Percentiles rank a stretch among this genome's conserved stretches.
phyloP scores from a whole-genome alignment of 2,113 vertebrate species.

The Festucalex cinctus region DNA sequence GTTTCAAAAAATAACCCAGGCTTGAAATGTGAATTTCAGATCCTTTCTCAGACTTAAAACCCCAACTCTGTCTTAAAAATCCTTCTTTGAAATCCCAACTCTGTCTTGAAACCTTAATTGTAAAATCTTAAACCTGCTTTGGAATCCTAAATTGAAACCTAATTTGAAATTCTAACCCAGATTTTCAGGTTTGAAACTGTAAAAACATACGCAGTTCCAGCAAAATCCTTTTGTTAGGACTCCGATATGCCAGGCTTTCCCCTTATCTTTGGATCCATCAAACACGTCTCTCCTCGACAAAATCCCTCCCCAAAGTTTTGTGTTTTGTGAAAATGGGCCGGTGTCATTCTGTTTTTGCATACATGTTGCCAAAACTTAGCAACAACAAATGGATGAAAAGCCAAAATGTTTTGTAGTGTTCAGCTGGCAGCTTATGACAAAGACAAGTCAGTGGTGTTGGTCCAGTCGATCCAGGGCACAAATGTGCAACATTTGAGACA shows the following conservation, averaged over 20 bases:
- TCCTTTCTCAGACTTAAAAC: too few relatives aligned
- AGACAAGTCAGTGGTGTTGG: not conserved
- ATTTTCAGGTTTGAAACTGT: too few relatives aligned
- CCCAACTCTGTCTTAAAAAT: too few relatives aligned
- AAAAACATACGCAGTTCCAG: too few relatives aligned
- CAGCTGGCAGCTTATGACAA: not conserved
- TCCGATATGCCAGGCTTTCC: not conserved
- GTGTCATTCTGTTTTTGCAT: not conserved
- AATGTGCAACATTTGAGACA: conserved; percentile 22
- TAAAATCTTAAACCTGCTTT: too few relatives aligned
- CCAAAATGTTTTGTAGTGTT: not conserved
- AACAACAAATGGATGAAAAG: not conserved
- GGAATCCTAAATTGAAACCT: too few relatives aligned
- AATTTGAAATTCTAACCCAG: not conserved
- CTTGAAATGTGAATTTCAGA: too few relatives aligned
- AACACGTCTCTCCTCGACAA: not conserved
- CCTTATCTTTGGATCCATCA: not conserved
- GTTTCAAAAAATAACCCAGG: too few relatives aligned
- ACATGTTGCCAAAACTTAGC: not conserved
- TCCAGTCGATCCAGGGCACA: conserved; percentile 6
- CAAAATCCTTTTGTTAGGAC: not conserved
- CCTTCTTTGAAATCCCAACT: too few relatives aligned
- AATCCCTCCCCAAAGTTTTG: not conserved
- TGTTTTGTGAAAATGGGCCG: not conserved
- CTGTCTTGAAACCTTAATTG: too few relatives aligned